These are phyloP conservation scores for Drosophila sordidula DNA, from an alignment of 2,888 invertebrate species.

Conservation along the genomic window DNA sequence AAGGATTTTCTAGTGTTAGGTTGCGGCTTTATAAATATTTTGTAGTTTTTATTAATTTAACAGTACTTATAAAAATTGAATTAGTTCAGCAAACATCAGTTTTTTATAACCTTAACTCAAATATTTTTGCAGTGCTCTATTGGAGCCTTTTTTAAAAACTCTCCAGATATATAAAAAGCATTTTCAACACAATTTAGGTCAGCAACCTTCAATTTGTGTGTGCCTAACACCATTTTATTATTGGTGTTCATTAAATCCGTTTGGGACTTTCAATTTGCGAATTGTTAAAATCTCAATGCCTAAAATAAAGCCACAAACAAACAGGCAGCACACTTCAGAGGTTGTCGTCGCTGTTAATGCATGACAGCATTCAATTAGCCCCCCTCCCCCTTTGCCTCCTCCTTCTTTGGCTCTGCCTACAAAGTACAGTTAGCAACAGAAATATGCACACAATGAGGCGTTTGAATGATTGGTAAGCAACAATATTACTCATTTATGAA, in stretches of 20 bases:
- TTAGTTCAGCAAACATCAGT: too few species aligned
- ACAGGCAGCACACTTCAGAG: constrained; percentile 18
- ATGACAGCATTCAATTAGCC: constrained; percentile 54
- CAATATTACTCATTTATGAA: constrained; percentile 55
- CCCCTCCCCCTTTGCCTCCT: not conserved
- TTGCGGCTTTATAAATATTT: too few species aligned
- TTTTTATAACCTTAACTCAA: too few species aligned
- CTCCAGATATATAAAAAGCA: not conserved
- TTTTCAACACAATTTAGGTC: constrained; percentile 20
- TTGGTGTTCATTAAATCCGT: constrained; percentile 12
- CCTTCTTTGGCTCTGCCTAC: not conserved
- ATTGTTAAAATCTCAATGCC: constrained; percentile 46
- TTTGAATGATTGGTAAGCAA: constrained; percentile 19
- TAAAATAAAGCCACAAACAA: constrained; percentile 20
- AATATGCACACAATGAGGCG: constrained; percentile 17
- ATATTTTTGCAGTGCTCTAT: not conserved
- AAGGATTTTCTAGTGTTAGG: too few species aligned
- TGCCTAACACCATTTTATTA: constrained; percentile 19
- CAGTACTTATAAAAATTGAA: too few species aligned
- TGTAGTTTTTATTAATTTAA: too few species aligned
- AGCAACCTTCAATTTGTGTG: constrained; percentile 21
- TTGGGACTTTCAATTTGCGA: constrained; percentile 54
- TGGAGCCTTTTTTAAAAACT: too few species aligned
- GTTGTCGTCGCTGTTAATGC: constrained; percentile 28
- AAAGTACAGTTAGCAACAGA: constrained; percentile 66